phyloP scores from a whole-genome alignment of 2,888 invertebrate species.

The Polydrusus cervinus region DNA sequence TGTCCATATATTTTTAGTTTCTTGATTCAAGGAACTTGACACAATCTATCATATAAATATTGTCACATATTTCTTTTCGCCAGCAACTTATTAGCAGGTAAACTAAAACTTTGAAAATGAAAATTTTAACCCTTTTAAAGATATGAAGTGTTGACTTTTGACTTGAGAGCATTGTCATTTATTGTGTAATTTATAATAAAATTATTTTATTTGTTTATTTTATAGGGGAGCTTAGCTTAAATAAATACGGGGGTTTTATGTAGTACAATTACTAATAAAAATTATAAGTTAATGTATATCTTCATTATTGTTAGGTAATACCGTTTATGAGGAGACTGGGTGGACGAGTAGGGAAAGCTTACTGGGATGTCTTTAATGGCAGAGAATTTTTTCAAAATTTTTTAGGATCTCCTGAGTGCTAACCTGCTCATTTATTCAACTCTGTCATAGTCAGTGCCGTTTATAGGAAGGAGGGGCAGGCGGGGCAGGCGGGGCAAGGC shows the following conservation, averaged over 20 bases:
- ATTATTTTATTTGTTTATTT: slow-evolving; percentile 15
- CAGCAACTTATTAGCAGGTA: background rate
- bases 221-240: background rate
- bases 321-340: too few species aligned
- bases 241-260: background rate
- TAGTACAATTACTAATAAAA: background rate
- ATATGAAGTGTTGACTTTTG: slow-evolving; percentile 39
- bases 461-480: too few species aligned
- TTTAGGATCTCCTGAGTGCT: too few species aligned
- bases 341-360: too few species aligned
- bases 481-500: too few species aligned
- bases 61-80: background rate
- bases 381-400: too few species aligned
- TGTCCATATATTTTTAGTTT: too few species aligned
- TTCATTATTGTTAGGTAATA: too few species aligned
- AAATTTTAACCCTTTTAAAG: slow-evolving; percentile 12
- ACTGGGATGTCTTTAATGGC: too few species aligned
- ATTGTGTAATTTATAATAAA: slow-evolving; percentile 17
- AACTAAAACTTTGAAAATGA: slow-evolving; percentile 11
- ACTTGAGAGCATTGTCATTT: slow-evolving; percentile 17
- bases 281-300: too few species aligned
- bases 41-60: background rate
- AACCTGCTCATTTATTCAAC: too few species aligned
- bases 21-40: background rate
- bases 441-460: too few species aligned